Percentiles rank a stretch among this genome's conserved stretches.
Evolutionary conservation across 1,140 invertebrate genomes (phyloP).

Genomic region (Pectinophora gossypiella): DNA sequence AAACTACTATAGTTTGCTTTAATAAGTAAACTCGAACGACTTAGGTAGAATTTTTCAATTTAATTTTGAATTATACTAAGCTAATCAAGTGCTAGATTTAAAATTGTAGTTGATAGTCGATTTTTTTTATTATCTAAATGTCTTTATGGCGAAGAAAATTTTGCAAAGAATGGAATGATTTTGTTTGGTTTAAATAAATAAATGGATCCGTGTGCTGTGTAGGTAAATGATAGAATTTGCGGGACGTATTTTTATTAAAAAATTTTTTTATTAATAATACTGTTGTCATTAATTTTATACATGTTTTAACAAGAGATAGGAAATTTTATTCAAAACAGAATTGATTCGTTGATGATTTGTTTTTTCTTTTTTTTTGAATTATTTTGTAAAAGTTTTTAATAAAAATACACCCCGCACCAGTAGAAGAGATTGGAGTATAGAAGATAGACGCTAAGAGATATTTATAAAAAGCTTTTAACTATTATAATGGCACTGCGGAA

Average conservation of each 20-base stretch:
- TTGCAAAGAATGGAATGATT: too few relatives aligned
- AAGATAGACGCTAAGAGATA: slow-evolving; percentile 55
- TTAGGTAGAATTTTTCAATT: slow-evolving; percentile 60
- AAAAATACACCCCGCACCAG: not conserved
- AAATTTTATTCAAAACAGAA: too few relatives aligned
- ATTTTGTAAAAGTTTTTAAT: not conserved
- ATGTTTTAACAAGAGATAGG: too few relatives aligned
- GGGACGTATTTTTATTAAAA: too few relatives aligned
- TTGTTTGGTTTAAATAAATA: too few relatives aligned
- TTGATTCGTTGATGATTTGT: not conserved
- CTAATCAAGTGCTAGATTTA: slow-evolving; percentile 66
- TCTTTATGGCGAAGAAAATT: slow-evolving; percentile 10
- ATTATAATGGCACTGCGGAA: slow-evolving; percentile 69
- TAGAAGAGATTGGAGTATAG: slow-evolving; percentile 33
- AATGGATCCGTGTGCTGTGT: too few relatives aligned
- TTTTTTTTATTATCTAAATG: slow-evolving; percentile 26
- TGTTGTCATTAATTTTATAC: too few relatives aligned
- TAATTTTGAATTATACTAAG: slow-evolving; percentile 65
- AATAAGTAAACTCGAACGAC: slow-evolving; percentile 54
- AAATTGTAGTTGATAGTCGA: slow-evolving; percentile 47
- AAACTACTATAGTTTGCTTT: slow-evolving; percentile 61
- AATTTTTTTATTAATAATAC: too few relatives aligned
- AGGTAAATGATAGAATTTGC: too few relatives aligned
- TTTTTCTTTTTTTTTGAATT: not conserved
- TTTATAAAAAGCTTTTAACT: slow-evolving; percentile 57